Conservation (phyloP, 2,113 vertebrate species). For the Anser cygnoides region DNA sequence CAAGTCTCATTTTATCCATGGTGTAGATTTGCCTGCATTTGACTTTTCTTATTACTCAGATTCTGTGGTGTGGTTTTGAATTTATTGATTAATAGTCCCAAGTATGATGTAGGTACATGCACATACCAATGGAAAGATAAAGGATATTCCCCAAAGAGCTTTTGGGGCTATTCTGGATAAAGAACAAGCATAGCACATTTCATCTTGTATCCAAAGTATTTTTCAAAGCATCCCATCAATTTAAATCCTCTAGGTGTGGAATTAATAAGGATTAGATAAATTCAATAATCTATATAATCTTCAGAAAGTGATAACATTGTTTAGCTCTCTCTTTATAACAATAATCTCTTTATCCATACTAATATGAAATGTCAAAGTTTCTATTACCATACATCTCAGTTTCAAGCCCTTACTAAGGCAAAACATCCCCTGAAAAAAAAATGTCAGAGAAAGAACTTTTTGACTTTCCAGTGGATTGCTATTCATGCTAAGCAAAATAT, state of each 20-base stretch:
- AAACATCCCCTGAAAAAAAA: neutral
- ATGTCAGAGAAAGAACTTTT: neutral
- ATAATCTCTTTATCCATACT: constrained; percentile 44
- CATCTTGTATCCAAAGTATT: neutral
- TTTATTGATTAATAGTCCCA: neutral
- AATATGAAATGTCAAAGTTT: constrained; percentile 38
- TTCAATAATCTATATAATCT: constrained; percentile 61
- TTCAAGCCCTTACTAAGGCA: neutral
- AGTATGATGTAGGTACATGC: rapidly evolving
- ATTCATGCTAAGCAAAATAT: neutral
- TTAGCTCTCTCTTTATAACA: constrained; percentile 28
- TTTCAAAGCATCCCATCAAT: constrained; percentile 34
- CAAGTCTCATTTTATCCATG: neutral
- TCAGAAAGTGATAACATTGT: constrained; percentile 56
- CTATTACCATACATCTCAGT: neutral
- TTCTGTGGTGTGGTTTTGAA: neutral
- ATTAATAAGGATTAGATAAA: constrained; percentile 67
- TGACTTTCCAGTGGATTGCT: neutral
- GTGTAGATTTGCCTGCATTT: neutral
- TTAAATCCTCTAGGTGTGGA: constrained; percentile 52
- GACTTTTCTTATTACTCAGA: neutral
- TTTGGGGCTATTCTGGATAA: neutral
- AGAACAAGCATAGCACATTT: neutral
- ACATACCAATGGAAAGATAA: neutral
- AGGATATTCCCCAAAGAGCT: neutral